Conservation (phyloP, 2,113 vertebrate species). For the Solenodon paradoxus region DNA sequence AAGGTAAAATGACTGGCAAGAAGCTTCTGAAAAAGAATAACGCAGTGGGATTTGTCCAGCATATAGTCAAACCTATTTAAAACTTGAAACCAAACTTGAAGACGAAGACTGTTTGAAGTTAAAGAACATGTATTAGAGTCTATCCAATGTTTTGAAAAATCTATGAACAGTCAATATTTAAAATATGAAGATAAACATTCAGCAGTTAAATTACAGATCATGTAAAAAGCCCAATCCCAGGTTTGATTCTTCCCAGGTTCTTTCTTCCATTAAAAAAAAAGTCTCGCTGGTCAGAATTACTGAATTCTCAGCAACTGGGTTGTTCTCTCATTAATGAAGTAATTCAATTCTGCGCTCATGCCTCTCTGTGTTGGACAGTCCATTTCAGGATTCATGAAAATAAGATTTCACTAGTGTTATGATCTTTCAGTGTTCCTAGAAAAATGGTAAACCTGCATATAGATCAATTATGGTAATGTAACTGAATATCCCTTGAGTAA, state of each 20-base stretch:
- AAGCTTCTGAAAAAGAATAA: neutral
- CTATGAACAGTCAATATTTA: neutral
- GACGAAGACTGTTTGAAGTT: neutral
- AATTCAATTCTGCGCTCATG: neutral
- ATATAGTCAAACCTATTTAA: neutral
- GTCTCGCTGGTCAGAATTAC: neutral
- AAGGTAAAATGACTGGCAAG: neutral
- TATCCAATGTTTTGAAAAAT: neutral
- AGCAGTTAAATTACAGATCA: too few relatives aligned
- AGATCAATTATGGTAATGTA: neutral
- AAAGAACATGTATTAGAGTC: neutral
- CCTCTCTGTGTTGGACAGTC: neutral
- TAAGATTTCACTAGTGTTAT: neutral
- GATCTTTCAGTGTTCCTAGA: neutral
- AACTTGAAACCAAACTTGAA: neutral
- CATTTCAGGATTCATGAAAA: neutral
- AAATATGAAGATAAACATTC: neutral
- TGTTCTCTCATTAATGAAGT: neutral
- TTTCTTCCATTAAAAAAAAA: too few relatives aligned
- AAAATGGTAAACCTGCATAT: neutral
- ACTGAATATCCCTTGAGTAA: neutral
- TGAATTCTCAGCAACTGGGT: neutral
- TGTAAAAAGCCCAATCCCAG: neutral
- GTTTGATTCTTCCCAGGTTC: too few relatives aligned
- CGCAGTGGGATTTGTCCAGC: neutral